phyloP scores from a whole-genome alignment of 2,797 vertebrate genomes.

The Poecilia gillii region DNA sequence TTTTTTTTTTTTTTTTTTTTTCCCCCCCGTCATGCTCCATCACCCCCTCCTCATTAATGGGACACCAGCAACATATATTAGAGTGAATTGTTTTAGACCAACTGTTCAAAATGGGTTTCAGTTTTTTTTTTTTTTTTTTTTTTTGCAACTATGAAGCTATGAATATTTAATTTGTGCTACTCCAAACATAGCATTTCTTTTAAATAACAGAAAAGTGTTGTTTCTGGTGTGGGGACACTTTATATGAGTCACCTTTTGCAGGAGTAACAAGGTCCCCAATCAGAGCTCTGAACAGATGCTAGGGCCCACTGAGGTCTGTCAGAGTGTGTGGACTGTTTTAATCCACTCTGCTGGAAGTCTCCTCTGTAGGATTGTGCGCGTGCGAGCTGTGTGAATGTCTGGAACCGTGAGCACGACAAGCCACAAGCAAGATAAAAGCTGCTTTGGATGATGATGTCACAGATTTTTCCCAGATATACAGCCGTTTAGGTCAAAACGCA shows the following conservation, averaged over 20 bases:
- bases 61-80: slow-evolving; percentile 37
- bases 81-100: slow-evolving; percentile 11
- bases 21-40: slow-evolving; percentile 78
- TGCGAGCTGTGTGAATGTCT: slow-evolving; percentile 62
- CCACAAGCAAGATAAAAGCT: slow-evolving; percentile 68
- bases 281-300: slow-evolving; percentile 56
- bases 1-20: slow-evolving; percentile 1
- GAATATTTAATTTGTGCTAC: slow-evolving; percentile 3
- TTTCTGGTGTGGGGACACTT: slow-evolving; percentile 16
- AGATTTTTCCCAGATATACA: slow-evolving; percentile 64
- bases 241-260: slow-evolving; percentile 45
- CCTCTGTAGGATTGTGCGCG: slow-evolving; percentile 54
- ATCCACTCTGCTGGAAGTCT: slow-evolving; percentile 73
- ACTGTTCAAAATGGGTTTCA: slow-evolving; percentile 1
- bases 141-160: not conserved
- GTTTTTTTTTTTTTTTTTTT: slow-evolving; percentile 2
- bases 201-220: not conserved
- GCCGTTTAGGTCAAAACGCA: slow-evolving; percentile 50
- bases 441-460: slow-evolving; percentile 62
- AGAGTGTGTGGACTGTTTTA: slow-evolving; percentile 70
- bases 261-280: slow-evolving; percentile 57
- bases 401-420: slow-evolving; percentile 68
- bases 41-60: slow-evolving; percentile 52
- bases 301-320: slow-evolving; percentile 66
- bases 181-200: slow-evolving; percentile 2